Percentiles rank a stretch among this genome's conserved stretches.
phyloP scores from a whole-genome alignment of 2,113 vertebrate species.

The Notarius lentiginosus region DNA sequence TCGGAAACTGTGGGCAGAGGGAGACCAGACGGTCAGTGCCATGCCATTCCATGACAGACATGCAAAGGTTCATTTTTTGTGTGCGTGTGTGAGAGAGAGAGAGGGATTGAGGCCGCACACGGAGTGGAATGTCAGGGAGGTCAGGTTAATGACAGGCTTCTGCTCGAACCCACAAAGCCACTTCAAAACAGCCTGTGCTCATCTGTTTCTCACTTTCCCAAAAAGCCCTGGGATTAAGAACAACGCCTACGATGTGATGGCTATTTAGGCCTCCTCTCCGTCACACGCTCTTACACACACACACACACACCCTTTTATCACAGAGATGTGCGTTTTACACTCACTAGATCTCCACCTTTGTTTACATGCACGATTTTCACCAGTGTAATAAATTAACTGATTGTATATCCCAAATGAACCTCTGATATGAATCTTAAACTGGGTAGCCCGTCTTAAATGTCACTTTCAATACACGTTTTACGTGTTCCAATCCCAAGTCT shows the following conservation, averaged over 20 bases:
- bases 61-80: not conserved
- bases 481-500: not conserved
- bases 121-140: constrained; percentile 34
- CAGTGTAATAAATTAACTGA: not conserved
- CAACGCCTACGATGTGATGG: not conserved
- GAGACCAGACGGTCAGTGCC: constrained; percentile 12
- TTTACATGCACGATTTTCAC: not conserved
- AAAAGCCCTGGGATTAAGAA: constrained; percentile 31
- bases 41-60: not conserved
- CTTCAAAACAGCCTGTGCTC: constrained; percentile 63
- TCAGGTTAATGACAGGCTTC: constrained; percentile 63
- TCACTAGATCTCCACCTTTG: not conserved
- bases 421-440: not conserved
- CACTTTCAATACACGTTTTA: not conserved
- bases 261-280: not conserved
- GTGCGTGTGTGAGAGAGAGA: not conserved
- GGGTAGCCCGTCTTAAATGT: not conserved
- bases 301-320: not conserved
- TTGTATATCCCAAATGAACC: not conserved
- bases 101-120: not conserved
- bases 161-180: constrained; percentile 47
- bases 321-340: not conserved
- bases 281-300: not conserved
- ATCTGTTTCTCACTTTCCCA: constrained; percentile 55
- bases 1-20: constrained; percentile 77